Conservation (phyloP, 2,113 vertebrate species). For the Spheniscus mendiculus region DNA sequence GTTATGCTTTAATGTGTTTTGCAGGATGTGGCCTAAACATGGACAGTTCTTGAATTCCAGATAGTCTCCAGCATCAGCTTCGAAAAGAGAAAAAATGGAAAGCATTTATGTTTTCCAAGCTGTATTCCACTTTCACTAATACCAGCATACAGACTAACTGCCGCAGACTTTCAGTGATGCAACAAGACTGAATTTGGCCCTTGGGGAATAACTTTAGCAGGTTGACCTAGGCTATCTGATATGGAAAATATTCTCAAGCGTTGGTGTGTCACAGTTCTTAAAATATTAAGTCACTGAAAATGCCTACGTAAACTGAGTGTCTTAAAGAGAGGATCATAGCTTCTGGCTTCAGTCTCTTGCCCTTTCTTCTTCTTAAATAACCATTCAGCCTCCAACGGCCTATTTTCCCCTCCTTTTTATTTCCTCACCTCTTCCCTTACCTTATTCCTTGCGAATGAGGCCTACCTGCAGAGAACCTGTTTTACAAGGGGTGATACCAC, state of each 20-base stretch:
- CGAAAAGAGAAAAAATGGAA: neutral
- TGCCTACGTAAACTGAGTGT: constrained; percentile 3
- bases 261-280: constrained; percentile 41
- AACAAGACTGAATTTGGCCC: neutral
- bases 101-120: neutral
- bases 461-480: neutral
- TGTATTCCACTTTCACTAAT: neutral
- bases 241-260: neutral
- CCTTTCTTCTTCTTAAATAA: neutral
- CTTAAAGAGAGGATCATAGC: neutral
- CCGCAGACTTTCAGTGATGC: neutral
- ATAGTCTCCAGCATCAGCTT: neutral
- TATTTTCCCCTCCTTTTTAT: neutral
- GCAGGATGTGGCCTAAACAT: neutral
- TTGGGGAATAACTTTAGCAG: neutral
- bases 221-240: neutral
- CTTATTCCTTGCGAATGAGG: neutral
- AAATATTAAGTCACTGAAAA: constrained; percentile 53
- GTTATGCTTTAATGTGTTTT: neutral
- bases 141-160: neutral
- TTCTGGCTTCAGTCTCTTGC: neutral
- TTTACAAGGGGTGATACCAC: neutral
- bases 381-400: neutral
- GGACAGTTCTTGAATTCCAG: neutral
- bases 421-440: neutral